Conservation (phyloP, 2,113 vertebrate species). For the Antechinus stuartii region DNA sequence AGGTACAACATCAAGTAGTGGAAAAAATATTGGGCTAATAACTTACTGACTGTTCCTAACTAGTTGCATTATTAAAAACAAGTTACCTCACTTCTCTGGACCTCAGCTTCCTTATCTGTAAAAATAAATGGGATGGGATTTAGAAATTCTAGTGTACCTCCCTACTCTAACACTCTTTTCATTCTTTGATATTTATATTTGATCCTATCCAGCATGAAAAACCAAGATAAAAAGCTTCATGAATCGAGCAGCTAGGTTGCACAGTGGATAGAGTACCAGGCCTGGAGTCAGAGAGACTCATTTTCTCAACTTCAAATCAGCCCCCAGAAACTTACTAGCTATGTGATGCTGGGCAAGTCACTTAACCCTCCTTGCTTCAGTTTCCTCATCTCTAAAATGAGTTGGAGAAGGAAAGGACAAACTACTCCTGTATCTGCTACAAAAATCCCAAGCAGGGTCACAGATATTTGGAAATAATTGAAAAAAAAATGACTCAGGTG, state of each 20-base stretch:
- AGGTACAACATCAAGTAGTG: neutral
- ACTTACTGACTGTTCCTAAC: too few relatives aligned
- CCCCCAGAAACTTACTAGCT: too few relatives aligned
- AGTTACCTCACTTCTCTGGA: neutral
- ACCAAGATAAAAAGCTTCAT: neutral
- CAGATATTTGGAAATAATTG: neutral
- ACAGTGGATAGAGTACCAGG: neutral
- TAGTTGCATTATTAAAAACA: neutral
- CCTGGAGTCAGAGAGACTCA: neutral
- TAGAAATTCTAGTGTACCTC: neutral
- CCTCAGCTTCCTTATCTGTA: neutral
- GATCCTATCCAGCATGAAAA: neutral
- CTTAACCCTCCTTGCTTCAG: neutral
- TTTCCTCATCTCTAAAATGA: neutral
- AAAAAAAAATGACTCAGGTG: neutral
- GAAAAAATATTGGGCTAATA: neutral
- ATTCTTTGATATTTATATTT: neutral
- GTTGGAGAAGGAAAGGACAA: neutral
- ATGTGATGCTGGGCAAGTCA: neutral
- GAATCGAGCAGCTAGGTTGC: neutral
- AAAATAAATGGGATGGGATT: neutral
- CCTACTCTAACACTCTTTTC: neutral
- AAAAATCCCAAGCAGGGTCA: neutral
- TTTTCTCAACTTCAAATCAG: neutral
- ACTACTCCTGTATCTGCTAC: too few relatives aligned